Evolutionary conservation across 2,888 invertebrate genomes (phyloP), one percentile per base, ranked within the genome.

Genomic region (Xylota sylvarum): DNA sequence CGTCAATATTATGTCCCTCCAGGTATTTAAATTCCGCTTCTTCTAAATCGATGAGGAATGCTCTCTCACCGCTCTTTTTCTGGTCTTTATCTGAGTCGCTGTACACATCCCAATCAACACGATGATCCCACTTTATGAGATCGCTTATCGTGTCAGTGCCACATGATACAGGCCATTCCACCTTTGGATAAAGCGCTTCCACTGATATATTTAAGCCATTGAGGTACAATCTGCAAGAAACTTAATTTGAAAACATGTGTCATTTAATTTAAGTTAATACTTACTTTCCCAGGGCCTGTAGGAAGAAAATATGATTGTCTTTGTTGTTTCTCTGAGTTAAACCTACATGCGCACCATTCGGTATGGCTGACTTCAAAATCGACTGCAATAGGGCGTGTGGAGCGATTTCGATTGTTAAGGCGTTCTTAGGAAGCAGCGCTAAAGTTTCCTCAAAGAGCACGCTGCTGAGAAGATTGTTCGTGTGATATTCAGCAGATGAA

Each of bases 71-170:
- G 35, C 94, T 94, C 88, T 94, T 94, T 89, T 94, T 94, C 90
- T 94, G 94, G 88, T 94, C 94, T 89, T 94, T 94, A 58, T 94
- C 94, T 82, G 93, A 93, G 90, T 94, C 95, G 32, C 94, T 93
- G 1, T 94, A 94, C 1, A 96, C 95, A 88, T 94, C 95, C 95
- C 96, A 96, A 72, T 95, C 94, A 76, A 95, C 94, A 5, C 94
- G 93, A 89, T 98, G 98, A 88, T 98, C 96, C 98, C 98, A 98
- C 88, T 94, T 94, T 7, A 98, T 94, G 5, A 96, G 92, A 7
- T 97, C 96, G 0, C 97, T 94, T 55, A 98, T 93, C 95, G 96
- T 96, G 0, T 96, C 96, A 0, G 98, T 98, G 1, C 96, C 96
- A 64, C 95, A 94, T 1, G 97, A 96, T 0, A 98, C 98, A 0